Evolutionary conservation across 1,140 invertebrate genomes (phyloP), one percentile per base, ranked within the genome.

Genomic region (Arctopsyche grandis): DNA sequence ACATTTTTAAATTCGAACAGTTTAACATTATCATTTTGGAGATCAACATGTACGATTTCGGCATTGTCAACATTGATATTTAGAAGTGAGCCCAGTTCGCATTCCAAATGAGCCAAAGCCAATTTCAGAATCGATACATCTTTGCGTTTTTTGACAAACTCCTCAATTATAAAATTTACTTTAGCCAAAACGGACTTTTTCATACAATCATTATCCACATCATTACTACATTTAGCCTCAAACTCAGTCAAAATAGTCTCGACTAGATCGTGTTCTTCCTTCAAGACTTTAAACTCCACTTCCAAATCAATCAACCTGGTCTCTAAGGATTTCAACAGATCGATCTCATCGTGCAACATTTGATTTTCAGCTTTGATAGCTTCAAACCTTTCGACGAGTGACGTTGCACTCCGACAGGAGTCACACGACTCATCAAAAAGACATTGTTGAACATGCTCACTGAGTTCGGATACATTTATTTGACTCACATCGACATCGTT

Each of bases 201-300:
- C 14, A 14, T 4, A 69, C 21, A n/a, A 12, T 26, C 29, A 38
- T 38, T 7, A 7, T 38, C 7, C 7, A 7, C 7, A 4, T 38
- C 29, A 38, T 38, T 7, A 7, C 29, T 38, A 38, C 29, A 38
- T 38, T 38, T 38, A 7, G 29, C 7, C 7, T 38, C 29, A 7
- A 69, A 14, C 16, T 69, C 63, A 21, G 24, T 19, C 5, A 69
- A 26, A n/a, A 22, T 22, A 69, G 5, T 83, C 81, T 88, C 86
- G 79, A 86, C 87, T 38, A 66, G 81, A 75, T 84, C 84, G 5
- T 87, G 82, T 84, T 88, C 86, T 71, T 85, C 71, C 79, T 87
- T 85, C 73, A 88, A 83, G 76, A 84, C 85, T 22, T 85, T 1
- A 10, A 73, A 43, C 38, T 73, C 24, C n/a, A 14, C 69, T 48